Evolutionary conservation across 2,888 invertebrate genomes (phyloP).

Genomic region (Xylota sylvarum): DNA sequence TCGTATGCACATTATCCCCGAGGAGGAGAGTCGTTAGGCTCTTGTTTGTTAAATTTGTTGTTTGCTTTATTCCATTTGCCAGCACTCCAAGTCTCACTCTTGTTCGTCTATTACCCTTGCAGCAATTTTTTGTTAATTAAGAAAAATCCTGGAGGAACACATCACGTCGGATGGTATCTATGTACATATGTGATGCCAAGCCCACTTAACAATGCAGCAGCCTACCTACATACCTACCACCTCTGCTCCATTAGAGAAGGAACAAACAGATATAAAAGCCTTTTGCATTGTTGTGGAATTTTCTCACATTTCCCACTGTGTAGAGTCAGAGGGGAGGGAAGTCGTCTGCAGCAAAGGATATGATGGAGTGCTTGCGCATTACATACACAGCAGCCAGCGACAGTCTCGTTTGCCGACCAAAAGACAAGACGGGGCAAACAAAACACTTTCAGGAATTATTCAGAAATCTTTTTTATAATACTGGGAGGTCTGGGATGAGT

Average conservation of each 20-base stretch:
- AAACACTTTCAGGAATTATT: constrained; percentile 74
- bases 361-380: constrained; percentile 36
- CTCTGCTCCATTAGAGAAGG: constrained; percentile 29
- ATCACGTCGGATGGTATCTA: constrained; percentile 20
- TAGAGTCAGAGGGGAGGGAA: constrained; percentile 15
- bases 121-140: constrained; percentile 77
- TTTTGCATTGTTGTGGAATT: constrained; percentile 74
- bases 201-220: constrained; percentile 46
- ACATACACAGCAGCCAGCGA: constrained; percentile 32
- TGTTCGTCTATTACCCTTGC: constrained; percentile 76
- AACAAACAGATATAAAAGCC: constrained; percentile 59
- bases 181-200: no score
- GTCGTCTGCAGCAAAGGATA: constrained; percentile 44
- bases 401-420: constrained; percentile 70
- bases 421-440: constrained; percentile 73
- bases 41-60: constrained; percentile 74
- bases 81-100: constrained; percentile 72
- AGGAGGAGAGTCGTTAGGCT: constrained; percentile 69
- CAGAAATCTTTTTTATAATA: constrained; percentile 56
- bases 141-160: constrained; percentile 74
- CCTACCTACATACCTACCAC: constrained; percentile 13
- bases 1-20: constrained; percentile 82
- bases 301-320: constrained; percentile 69
- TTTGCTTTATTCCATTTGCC: constrained; percentile 76
- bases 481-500: constrained; percentile 1